Percentiles rank a stretch among this genome's conserved stretches.
These are phyloP conservation scores for Dendrolimus punctatus DNA, from an alignment of 1,140 invertebrate species.

Conservation along the genomic window DNA sequence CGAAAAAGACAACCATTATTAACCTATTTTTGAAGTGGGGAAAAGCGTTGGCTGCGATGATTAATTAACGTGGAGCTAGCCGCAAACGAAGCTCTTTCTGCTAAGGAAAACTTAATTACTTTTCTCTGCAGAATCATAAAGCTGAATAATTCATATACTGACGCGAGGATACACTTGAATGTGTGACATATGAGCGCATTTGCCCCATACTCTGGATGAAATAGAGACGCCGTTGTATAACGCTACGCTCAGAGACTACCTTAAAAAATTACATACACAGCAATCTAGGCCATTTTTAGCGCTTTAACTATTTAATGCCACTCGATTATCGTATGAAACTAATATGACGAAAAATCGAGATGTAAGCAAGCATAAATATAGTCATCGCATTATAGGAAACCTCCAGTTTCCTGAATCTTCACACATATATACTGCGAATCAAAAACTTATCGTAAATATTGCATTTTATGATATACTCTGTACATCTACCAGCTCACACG, in stretches of 20 bases:
- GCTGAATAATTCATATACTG: slow-evolving; percentile 51
- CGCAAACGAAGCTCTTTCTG: slow-evolving; percentile 32
- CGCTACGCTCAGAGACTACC: not conserved
- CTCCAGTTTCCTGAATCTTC: too few relatives aligned
- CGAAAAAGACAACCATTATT: slow-evolving; percentile 51
- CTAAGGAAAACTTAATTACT: slow-evolving; percentile 59
- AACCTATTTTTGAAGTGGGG: slow-evolving; percentile 49
- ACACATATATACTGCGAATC: too few relatives aligned
- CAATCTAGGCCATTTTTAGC: too few relatives aligned
- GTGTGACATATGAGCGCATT: slow-evolving; percentile 25
- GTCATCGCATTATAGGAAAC: too few relatives aligned
- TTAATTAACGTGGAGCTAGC: slow-evolving; percentile 54
- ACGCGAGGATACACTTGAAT: slow-evolving; percentile 29
- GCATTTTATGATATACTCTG: too few relatives aligned
- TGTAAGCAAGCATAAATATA: too few relatives aligned
- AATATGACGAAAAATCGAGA: too few relatives aligned
- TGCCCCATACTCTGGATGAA: not conserved
- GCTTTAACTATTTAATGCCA: too few relatives aligned
- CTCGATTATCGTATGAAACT: too few relatives aligned
- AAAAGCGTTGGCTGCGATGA: slow-evolving; percentile 44
- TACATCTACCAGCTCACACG: too few relatives aligned
- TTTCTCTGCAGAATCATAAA: slow-evolving; percentile 55
- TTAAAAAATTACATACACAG: too few relatives aligned
- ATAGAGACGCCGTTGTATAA: slow-evolving; percentile 2
- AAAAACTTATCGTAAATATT: too few relatives aligned